Evolutionary conservation across 2,797 vertebrate species (phyloP).

Genomic region (Poliocrania exsul): DNA sequence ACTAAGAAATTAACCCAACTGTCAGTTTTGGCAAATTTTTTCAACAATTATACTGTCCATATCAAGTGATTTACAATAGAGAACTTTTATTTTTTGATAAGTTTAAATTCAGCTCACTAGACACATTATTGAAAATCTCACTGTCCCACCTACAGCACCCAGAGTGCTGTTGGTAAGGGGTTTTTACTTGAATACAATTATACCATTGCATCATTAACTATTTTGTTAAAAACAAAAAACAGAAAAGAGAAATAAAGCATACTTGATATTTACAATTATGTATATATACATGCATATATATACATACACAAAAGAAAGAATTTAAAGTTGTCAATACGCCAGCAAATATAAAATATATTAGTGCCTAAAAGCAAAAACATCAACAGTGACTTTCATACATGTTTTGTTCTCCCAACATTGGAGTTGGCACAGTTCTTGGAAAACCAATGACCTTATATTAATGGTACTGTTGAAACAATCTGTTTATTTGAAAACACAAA

Average conservation of each 20-base stretch:
- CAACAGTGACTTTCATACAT: background rate
- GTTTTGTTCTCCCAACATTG: background rate
- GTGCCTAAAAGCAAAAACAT: background rate
- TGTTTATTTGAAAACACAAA: background rate
- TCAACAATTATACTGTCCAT: background rate
- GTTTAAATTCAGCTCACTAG: background rate
- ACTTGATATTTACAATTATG: background rate
- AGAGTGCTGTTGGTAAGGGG: background rate
- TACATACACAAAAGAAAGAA: background rate
- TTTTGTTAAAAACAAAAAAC: background rate
- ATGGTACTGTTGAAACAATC: background rate
- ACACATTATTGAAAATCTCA: background rate
- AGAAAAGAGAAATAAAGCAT: background rate
- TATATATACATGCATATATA: background rate
- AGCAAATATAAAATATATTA: background rate
- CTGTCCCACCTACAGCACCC: background rate
- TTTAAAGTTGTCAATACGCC: background rate
- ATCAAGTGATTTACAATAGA: background rate
- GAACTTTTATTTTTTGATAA: background rate
- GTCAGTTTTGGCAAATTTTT: background rate
- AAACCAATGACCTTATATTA: background rate
- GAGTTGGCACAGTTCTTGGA: background rate
- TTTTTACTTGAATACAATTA: background rate
- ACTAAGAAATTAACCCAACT: background rate
- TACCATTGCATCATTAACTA: background rate